phyloP scores from a whole-genome alignment of 2,113 vertebrate genomes.

The Ginglymostoma cirratum region DNA sequence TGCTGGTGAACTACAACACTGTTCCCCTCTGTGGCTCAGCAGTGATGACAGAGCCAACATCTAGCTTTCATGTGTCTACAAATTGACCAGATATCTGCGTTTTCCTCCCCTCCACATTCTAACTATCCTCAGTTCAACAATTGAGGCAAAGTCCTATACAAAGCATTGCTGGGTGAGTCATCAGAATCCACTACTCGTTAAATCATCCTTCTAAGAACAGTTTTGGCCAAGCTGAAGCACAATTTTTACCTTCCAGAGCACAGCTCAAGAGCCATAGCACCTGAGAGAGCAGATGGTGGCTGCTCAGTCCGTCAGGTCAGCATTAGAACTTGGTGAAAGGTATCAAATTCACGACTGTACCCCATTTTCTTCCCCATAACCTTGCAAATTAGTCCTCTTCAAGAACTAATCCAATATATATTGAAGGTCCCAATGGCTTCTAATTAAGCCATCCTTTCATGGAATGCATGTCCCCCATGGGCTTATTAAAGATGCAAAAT shows the following conservation, averaged over 20 bases:
- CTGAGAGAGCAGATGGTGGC: neutral
- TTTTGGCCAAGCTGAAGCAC: neutral
- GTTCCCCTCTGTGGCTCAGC: neutral
- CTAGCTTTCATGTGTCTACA: neutral
- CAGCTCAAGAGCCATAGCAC: neutral
- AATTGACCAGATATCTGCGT: neutral
- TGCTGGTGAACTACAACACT: neutral
- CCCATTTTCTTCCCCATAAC: neutral
- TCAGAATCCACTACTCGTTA: neutral
- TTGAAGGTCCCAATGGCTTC: neutral
- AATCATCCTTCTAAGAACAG: neutral
- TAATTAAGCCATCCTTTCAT: neutral
- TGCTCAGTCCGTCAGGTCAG: neutral
- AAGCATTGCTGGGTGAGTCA: neutral
- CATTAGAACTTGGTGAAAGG: neutral
- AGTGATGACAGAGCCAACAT: neutral
- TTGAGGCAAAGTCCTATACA: neutral
- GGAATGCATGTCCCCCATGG: neutral
- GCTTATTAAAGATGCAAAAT: neutral
- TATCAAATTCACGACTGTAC: neutral
- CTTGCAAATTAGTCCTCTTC: neutral
- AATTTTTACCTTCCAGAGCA: neutral
- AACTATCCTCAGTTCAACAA: neutral
- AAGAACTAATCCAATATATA: neutral
- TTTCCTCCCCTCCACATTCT: neutral